Evolutionary conservation across 2,113 vertebrate species (phyloP), one percentile per base, ranked within the genome.

Genomic region (Oophaga pumilio): DNA sequence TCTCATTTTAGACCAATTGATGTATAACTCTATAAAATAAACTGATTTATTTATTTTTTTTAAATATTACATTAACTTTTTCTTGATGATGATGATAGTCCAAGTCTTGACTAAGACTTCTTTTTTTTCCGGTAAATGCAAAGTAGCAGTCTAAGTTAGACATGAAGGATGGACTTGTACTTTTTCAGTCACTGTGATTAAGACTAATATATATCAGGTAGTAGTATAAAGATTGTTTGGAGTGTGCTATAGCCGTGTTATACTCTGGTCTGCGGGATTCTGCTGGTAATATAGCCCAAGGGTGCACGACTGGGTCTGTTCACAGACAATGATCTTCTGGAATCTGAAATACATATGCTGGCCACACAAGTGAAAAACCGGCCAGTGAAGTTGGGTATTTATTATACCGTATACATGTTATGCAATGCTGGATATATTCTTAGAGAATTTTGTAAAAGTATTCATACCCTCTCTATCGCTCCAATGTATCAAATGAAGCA

Each of bases 241-340:
- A 74, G 50, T 74, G 71, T 50, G 33, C 20, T 49, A 49, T 49
- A 22, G 17, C 71, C 22, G 17, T 49, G 71, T 74, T 74, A 50
- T 20, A 12, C 71, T 74, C 71, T 5, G 28, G 28, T 74, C 71
- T 74, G 71, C 43, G 18, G 71, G 71, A 74, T 50, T 74, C 71
- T 74, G 71, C 71, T 74, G 71, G 71, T 74, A 74, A 74, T 74
- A 74, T 74, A 74, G 71, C 71, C 71, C 71, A 74, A 50, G 71
- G 71, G 71, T 73, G 71, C 33, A 74, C 49, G 43, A 11, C 69
- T 73, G 28, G 43, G 71, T 74, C 71, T 74, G 71, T 74, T 74
- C 71, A 74, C 71, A 74, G 71, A 74, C 71, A 49, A 50, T 74
- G 71, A 74, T 50, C 71, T 50, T 50, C 17, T 74, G 71, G 71